Conservation (phyloP, 2,797 vertebrate genomes). For the Triplophysa yarkandensis region DNA sequence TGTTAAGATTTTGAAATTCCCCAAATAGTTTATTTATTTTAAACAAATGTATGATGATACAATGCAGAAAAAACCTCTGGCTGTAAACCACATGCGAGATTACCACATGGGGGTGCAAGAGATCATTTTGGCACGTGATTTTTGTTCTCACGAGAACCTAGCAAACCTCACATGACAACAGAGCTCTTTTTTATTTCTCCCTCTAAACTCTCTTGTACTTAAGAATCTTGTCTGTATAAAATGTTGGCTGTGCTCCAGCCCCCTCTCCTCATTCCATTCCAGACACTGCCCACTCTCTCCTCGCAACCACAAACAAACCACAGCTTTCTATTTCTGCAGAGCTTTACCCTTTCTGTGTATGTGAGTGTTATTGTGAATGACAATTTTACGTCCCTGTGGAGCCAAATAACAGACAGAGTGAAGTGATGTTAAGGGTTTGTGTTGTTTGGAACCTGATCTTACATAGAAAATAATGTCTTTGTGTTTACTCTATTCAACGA, state of each 20-base stretch:
- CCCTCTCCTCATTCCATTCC: constrained; percentile 37
- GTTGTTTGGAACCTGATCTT: constrained; percentile 6
- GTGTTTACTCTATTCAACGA: not conserved
- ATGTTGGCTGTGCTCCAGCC: constrained; percentile 24
- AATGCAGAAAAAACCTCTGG: not conserved
- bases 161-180: constrained; percentile 24
- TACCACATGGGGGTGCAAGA: constrained; percentile 20
- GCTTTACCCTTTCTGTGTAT: constrained; percentile 7
- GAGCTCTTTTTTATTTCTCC: constrained; percentile 27
- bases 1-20: not conserved
- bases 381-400: not conserved
- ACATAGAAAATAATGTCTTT: not conserved
- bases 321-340: constrained; percentile 24
- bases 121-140: constrained; percentile 10
- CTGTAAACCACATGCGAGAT: not conserved
- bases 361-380: constrained; percentile 19
- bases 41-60: no score
- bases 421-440: not conserved
- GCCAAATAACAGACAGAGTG: not conserved
- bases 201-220: constrained; percentile 35
- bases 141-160: constrained; percentile 33
- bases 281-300: constrained; percentile 34
- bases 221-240: constrained; percentile 19
- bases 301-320: constrained; percentile 25
- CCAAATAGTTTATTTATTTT: not conserved